Conservation (phyloP, 2,797 vertebrate genomes). For the Buphagus erythrorhynchus region DNA sequence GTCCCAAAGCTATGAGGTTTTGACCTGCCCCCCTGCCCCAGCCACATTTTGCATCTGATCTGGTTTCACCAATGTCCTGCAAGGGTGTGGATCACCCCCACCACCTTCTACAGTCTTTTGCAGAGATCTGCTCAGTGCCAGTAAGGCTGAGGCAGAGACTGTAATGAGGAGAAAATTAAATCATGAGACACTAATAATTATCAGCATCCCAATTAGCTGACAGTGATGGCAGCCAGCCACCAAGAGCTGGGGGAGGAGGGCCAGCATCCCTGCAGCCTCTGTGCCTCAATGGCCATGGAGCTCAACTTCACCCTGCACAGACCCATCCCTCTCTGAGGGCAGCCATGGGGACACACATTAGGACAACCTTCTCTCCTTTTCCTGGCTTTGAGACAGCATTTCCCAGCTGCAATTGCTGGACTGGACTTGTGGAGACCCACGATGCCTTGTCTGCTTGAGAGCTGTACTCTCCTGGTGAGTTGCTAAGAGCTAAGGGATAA, state of each 20-base stretch:
- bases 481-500: neutral
- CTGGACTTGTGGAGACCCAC: fast-evolving
- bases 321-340: neutral
- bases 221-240: neutral
- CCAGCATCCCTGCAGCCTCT: neutral
- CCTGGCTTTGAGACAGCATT: neutral
- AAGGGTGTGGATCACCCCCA: neutral
- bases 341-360: fast-evolving
- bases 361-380: neutral
- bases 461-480: neutral
- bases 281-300: fast-evolving
- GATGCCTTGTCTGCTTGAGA: neutral
- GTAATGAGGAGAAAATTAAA: constrained; percentile 16
- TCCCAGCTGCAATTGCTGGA: neutral
- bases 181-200: constrained; percentile 17
- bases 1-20: neutral
- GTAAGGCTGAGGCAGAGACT: neutral
- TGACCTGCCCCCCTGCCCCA: neutral
- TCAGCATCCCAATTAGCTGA: neutral
- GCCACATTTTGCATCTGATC: neutral
- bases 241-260: neutral
- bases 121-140: neutral
- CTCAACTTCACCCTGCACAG: neutral
- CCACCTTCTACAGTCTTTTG: neutral
- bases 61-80: neutral